Percentiles rank a stretch among this genome's conserved stretches.
Conservation (phyloP, 2,797 vertebrate species). For the Pristis pectinata region DNA sequence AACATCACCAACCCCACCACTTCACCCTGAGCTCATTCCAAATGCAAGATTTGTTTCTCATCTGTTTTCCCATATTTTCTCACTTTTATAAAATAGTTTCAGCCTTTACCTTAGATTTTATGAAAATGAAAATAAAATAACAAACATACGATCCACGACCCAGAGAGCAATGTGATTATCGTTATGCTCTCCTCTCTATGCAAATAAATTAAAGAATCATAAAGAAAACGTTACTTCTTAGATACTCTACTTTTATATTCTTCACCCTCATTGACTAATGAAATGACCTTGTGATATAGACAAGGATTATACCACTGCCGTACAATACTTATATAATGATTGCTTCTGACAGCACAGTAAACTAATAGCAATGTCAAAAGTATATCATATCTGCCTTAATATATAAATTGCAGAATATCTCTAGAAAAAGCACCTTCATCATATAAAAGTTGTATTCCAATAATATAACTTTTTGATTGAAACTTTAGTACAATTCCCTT, state of each 20-base stretch:
- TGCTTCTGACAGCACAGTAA: not conserved
- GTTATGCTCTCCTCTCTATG: not conserved
- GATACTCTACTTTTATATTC: not conserved
- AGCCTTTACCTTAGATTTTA: not conserved
- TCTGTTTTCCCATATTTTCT: not conserved
- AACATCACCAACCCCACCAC: too few species aligned
- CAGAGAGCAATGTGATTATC: not conserved
- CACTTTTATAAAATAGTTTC: not conserved
- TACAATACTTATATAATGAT: not conserved
- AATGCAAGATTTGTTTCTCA: not conserved
- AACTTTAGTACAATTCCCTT: not conserved
- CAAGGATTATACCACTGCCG: not conserved
- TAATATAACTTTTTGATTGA: not conserved
- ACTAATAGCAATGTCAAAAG: not conserved
- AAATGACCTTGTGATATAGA: not conserved
- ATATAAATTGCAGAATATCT: not conserved
- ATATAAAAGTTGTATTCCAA: not conserved
- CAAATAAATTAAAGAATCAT: not conserved
- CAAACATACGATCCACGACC: not conserved
- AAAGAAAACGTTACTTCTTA: not conserved
- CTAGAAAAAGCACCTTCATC: too few species aligned
- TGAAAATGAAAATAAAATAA: not conserved
- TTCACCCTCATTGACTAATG: not conserved
- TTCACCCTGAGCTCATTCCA: not conserved
- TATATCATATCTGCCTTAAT: not conserved